Percentiles rank a stretch among this genome's conserved stretches.
Evolutionary conservation across 2,797 vertebrate genomes (phyloP).

Genomic region (Lithobates sylvaticus): DNA sequence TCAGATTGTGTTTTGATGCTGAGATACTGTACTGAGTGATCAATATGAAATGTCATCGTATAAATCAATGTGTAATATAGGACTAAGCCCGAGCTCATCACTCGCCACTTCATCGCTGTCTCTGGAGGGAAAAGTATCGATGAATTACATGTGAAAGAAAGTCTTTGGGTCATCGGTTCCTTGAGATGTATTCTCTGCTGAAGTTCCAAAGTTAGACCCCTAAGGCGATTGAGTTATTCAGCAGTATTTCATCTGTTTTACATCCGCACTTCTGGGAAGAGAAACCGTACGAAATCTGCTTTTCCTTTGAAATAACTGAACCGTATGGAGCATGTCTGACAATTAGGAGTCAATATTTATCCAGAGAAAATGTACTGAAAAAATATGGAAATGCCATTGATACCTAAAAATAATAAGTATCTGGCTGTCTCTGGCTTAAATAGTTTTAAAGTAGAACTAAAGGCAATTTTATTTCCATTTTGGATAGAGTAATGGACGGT

Average conservation of each 20-base stretch:
- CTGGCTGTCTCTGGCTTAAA: too few species aligned
- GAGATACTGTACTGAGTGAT: not conserved
- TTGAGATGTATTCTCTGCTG: not conserved
- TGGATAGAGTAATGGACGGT: too few species aligned
- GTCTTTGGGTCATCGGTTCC: conserved; percentile 9
- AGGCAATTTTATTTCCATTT: too few species aligned
- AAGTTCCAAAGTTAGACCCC: not conserved
- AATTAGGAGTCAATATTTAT: too few species aligned
- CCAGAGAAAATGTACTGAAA: too few species aligned
- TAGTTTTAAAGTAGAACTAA: too few species aligned
- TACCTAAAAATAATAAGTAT: too few species aligned
- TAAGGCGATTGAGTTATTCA: not conserved
- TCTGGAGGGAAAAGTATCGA: conserved; percentile 12
- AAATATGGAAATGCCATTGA: too few species aligned
- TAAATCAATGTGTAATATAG: conserved; percentile 29
- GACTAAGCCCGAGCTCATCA: conserved; percentile 9
- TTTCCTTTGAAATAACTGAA: too few species aligned
- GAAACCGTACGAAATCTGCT: too few species aligned
- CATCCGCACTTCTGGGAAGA: not conserved
- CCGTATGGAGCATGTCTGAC: too few species aligned
- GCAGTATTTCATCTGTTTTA: not conserved
- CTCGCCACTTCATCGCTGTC: not conserved
- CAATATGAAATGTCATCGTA: conserved; percentile 22
- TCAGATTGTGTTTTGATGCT: conserved; percentile 5
- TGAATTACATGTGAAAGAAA: conserved; percentile 6